Evolutionary conservation across 2,888 invertebrate genomes (phyloP).

Genomic region (Parasteatoda lunata): DNA sequence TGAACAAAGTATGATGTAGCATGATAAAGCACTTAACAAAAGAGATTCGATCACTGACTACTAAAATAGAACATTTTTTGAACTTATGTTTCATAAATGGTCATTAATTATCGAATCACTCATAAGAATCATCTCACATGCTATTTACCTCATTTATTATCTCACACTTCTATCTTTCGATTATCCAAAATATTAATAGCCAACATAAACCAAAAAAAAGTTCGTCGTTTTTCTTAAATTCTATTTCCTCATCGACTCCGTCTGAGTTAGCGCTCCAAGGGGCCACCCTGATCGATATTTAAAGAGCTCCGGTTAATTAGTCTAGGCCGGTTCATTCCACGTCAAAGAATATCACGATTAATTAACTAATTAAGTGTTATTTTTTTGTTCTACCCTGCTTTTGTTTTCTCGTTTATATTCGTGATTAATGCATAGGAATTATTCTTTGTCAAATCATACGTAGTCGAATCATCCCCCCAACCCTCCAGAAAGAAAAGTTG

Average conservation of each 20-base stretch:
- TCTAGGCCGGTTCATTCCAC: not conserved
- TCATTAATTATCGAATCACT: too few species aligned
- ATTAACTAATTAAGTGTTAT: not conserved
- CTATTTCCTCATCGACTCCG: not conserved
- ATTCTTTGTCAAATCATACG: too few species aligned
- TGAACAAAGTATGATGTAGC: too few species aligned
- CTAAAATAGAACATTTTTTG: too few species aligned
- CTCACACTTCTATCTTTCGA: not conserved
- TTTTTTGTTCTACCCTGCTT: too few species aligned
- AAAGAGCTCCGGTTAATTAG: not conserved
- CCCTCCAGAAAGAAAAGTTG: too few species aligned
- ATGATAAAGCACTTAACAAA: too few species aligned
- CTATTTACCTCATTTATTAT: not conserved
- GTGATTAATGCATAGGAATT: too few species aligned
- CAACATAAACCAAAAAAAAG: not conserved
- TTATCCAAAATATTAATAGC: not conserved
- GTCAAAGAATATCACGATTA: not conserved
- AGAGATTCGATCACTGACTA: too few species aligned
- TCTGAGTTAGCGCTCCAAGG: not conserved
- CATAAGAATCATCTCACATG: not conserved
- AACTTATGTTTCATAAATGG: too few species aligned
- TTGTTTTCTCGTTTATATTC: too few species aligned
- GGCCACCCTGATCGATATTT: conserved; percentile 2
- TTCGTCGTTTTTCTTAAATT: not conserved
- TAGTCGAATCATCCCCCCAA: too few species aligned